Conservation (phyloP, 2,888 invertebrate genomes). For the Onthophagus sagittarius region DNA sequence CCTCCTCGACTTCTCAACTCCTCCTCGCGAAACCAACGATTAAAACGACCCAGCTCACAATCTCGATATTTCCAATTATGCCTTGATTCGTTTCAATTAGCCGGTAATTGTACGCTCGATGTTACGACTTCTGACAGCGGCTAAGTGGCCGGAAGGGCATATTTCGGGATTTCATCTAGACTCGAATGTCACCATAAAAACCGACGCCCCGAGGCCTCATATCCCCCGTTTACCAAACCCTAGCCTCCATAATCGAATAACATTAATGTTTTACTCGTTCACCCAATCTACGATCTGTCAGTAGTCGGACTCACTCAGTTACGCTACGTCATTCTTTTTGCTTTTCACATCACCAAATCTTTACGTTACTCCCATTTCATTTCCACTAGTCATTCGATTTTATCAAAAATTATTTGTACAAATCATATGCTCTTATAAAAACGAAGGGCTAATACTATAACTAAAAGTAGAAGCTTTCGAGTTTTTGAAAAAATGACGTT, state of each 20-base stretch:
- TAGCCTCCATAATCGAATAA: constrained; percentile 34
- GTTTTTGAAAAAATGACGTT: too few species aligned
- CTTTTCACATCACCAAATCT: not conserved
- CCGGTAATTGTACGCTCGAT: constrained; percentile 28
- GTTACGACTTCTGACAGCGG: constrained; percentile 41
- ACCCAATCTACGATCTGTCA: not conserved
- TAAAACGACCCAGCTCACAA: not conserved
- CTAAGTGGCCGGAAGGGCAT: constrained; percentile 37
- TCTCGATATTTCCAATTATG: not conserved
- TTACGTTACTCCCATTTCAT: not conserved
- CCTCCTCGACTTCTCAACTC: not conserved
- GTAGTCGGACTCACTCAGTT: not conserved
- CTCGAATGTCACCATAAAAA: constrained; percentile 34
- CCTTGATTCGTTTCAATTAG: constrained; percentile 2
- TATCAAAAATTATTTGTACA: not conserved
- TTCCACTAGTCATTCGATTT: not conserved
- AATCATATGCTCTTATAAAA: too few species aligned
- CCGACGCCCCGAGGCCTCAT: constrained; percentile 22
- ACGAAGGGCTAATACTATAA: too few species aligned
- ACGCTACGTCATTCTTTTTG: not conserved
- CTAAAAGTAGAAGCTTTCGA: too few species aligned
- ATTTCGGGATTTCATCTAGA: constrained; percentile 42
- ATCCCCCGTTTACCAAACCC: constrained; percentile 29
- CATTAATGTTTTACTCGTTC: constrained; percentile 33
- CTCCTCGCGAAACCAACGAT: not conserved